Percentiles rank a stretch among this genome's conserved stretches.
These are phyloP conservation scores for Callithrix jacchus DNA, from an alignment of 2,113 vertebrate species.

Conservation along the genomic window DNA sequence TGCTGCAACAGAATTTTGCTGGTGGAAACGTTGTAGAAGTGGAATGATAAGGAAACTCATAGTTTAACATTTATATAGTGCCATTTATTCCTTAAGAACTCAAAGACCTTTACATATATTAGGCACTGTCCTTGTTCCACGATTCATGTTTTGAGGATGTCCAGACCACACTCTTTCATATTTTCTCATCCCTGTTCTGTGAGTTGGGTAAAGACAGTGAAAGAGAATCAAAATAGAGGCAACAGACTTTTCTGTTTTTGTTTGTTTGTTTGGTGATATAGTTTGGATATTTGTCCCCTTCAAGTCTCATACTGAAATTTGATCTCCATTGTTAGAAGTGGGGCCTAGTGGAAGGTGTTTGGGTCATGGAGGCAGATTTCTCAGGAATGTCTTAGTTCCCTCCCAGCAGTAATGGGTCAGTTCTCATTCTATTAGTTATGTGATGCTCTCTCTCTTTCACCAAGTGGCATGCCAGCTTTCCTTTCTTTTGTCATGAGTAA, in stretches of 20 bases:
- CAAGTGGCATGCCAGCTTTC: too few relatives aligned
- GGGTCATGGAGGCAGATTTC: too few relatives aligned
- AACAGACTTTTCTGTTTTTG: background rate
- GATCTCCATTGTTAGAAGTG: too few relatives aligned
- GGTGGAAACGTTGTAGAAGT: conserved; percentile 10
- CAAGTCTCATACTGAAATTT: too few relatives aligned
- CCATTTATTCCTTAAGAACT: conserved; percentile 35
- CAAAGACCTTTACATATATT: background rate
- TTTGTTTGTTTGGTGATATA: background rate
- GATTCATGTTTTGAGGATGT: background rate
- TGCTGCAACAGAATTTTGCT: conserved; percentile 52
- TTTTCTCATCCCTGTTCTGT: background rate
- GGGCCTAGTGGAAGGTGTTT: too few relatives aligned
- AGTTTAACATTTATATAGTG: background rate
- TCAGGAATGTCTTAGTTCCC: too few relatives aligned
- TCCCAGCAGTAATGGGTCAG: too few relatives aligned
- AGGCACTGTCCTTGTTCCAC: background rate
- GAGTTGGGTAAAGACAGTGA: background rate
- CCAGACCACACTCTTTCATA: background rate
- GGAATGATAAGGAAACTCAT: background rate
- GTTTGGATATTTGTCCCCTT: too few relatives aligned
- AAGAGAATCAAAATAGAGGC: background rate
- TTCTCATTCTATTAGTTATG: too few relatives aligned
- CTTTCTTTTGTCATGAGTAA: too few relatives aligned
- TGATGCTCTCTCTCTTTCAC: too few relatives aligned